Conservation (phyloP, 2,888 invertebrate species). For the Agrenia bidenticulata region DNA sequence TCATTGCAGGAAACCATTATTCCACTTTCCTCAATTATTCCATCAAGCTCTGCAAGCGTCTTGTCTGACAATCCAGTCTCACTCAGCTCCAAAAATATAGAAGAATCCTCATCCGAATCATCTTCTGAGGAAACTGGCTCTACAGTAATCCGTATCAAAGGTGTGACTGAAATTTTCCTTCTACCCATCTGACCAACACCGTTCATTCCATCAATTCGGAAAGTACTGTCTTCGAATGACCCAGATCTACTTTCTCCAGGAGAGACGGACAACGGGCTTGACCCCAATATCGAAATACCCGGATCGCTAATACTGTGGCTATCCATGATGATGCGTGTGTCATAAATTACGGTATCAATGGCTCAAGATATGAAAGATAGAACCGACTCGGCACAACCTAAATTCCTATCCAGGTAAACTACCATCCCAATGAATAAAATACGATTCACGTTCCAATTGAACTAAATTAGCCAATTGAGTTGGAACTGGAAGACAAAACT, state of each 20-base stretch:
- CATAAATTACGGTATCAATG: too few species aligned
- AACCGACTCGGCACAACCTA: neutral
- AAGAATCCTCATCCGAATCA: constrained; percentile 38
- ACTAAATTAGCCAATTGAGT: too few species aligned
- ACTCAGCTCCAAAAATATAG: constrained; percentile 45
- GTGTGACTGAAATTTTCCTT: constrained; percentile 24
- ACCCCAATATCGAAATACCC: neutral
- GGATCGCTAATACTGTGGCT: neutral
- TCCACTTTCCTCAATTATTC: constrained; percentile 22
- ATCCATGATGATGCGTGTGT: neutral
- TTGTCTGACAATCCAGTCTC: constrained; percentile 47
- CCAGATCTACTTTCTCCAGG: constrained; percentile 22
- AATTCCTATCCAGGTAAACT: constrained; percentile 8
- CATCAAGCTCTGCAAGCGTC: constrained; percentile 43
- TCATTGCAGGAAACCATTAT: constrained; percentile 27
- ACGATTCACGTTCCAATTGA: neutral
- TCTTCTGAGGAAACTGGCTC: constrained; percentile 48
- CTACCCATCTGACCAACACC: constrained; percentile 7
- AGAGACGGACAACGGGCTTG: neutral
- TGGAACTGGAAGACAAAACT: too few species aligned
- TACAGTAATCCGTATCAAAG: constrained; percentile 49
- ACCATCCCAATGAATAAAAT: constrained; percentile 6
- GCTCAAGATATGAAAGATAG: neutral
- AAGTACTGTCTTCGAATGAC: constrained; percentile 11
- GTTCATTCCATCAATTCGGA: constrained; percentile 18